Base-by-base conservation (phyloP, 2,888 invertebrate genomes). In the Amitus sp. region DNA sequence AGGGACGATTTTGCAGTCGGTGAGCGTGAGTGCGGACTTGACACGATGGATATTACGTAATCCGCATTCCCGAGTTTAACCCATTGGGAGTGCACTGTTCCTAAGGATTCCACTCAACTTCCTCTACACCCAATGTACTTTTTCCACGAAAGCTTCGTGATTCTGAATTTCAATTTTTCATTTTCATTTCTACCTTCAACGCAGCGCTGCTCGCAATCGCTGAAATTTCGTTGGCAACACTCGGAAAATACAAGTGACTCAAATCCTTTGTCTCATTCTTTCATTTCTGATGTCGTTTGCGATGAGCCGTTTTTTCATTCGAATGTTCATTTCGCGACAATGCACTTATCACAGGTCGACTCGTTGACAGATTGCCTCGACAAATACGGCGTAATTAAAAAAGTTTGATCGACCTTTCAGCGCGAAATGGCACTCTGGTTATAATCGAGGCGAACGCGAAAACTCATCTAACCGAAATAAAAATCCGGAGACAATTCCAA, bases 21-120 rank as follows among this genome's bases (percentile, higher is more conserved):
- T 30, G 28, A 49, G 40, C 40, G 28, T n/a, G n/a, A n/a, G n/a
- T n/a, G n/a, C n/a, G n/a, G n/a, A n/a, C n/a, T 66, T 66, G 53
- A 63, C 62, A 66, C 57, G 62, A 66, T 67, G 57, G 58, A 65
- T 69, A 72, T 73, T 71, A 71, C 69, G 69, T 67, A 70, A 73
- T 70, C 67, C 65, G 27, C n/a, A n/a, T 50, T 61, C 61, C 30
- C 46, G 56, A 66, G 59, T 65, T 62, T 52, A 59, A 56, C 55
- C 59, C 55, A 45, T 45, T 45, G 23, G 33, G 34, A 43, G 27
- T 42, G 48, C 43, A 45, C 52, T 42, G 52, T 43, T 37, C 47
- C 17, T 42, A 45, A 18, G 37, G 20, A 42, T 12, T 39, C 6
- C 45, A n/a, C 17, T 4, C 9, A 17, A 40, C 30, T 43, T 50